phyloP scores from a whole-genome alignment of 1,140 invertebrate genomes.

The Drosophila willistoni region DNA sequence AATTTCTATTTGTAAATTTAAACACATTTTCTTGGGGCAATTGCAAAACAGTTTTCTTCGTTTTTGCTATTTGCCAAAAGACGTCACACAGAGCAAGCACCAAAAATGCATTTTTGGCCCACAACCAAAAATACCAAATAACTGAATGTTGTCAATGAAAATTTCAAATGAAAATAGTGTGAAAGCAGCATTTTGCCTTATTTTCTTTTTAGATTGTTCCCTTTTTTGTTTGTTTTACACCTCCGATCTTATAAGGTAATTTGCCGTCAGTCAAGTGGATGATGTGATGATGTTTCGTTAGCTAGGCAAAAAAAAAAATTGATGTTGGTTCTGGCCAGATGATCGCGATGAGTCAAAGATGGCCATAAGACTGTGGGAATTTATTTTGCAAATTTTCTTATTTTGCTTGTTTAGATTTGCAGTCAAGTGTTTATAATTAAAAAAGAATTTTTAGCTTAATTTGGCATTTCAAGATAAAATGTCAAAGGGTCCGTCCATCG shows the following conservation, averaged over 20 bases:
- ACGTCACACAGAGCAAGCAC: slow-evolving; percentile 22
- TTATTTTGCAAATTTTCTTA: not conserved
- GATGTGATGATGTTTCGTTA: slow-evolving; percentile 51
- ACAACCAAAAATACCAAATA: slow-evolving; percentile 16
- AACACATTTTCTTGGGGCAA: slow-evolving; percentile 25
- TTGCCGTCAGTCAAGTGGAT: slow-evolving; percentile 46
- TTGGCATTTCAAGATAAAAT: slow-evolving; percentile 42
- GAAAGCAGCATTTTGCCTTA: not conserved
- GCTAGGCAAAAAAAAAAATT: slow-evolving; percentile 30
- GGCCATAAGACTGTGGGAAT: not conserved
- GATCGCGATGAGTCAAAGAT: slow-evolving; percentile 37
- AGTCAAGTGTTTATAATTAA: slow-evolving; percentile 39
- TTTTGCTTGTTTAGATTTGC: slow-evolving; percentile 22
- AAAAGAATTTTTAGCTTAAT: slow-evolving; percentile 34
- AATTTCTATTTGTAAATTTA: slow-evolving; percentile 33
- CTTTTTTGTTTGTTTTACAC: not conserved
- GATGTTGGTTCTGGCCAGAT: slow-evolving; percentile 45
- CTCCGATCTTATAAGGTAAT: slow-evolving; percentile 21
- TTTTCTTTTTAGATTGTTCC: not conserved
- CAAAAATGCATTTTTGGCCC: slow-evolving; percentile 29
- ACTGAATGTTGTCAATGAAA: slow-evolving; percentile 51
- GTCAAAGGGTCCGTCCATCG: slow-evolving; percentile 14
- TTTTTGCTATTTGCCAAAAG: slow-evolving; percentile 24
- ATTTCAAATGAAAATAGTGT: slow-evolving; percentile 21
- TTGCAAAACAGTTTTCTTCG: slow-evolving; percentile 14